Percentiles rank a stretch among this genome's conserved stretches.
Conservation (phyloP, 1,140 invertebrate genomes). For the Yoshiicerus persimilis region DNA sequence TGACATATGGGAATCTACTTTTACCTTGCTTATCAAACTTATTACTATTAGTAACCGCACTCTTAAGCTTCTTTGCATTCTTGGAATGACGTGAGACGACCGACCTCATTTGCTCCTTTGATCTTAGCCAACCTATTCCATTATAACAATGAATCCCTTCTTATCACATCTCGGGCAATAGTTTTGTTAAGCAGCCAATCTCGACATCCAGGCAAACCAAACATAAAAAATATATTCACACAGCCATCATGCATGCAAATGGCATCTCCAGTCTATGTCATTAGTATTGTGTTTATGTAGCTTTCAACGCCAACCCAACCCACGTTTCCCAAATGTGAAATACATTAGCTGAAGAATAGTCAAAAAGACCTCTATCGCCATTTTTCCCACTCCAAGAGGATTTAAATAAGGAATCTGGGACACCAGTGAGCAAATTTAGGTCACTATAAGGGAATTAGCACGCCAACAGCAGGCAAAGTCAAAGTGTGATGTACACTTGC, state of each 20-base stretch:
- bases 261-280: not conserved
- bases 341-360: too few species aligned
- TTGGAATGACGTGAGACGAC: not conserved
- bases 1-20: conserved; percentile 22
- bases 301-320: not conserved
- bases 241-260: not conserved
- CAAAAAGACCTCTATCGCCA: too few species aligned
- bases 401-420: too few species aligned
- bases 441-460: too few species aligned
- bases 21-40: conserved; percentile 25
- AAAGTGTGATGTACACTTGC: too few species aligned
- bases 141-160: not conserved
- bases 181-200: not conserved
- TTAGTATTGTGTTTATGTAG: not conserved
- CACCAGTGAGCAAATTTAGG: too few species aligned
- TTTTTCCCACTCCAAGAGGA: too few species aligned
- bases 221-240: not conserved
- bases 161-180: not conserved
- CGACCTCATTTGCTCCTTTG: not conserved
- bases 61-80: not conserved
- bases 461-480: too few species aligned
- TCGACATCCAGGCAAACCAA: not conserved
- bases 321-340: not conserved
- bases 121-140: not conserved
- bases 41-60: not conserved